These are phyloP conservation scores for Gouania willdenowi DNA, from an alignment of 2,797 vertebrate genomes.

Conservation along the genomic window DNA sequence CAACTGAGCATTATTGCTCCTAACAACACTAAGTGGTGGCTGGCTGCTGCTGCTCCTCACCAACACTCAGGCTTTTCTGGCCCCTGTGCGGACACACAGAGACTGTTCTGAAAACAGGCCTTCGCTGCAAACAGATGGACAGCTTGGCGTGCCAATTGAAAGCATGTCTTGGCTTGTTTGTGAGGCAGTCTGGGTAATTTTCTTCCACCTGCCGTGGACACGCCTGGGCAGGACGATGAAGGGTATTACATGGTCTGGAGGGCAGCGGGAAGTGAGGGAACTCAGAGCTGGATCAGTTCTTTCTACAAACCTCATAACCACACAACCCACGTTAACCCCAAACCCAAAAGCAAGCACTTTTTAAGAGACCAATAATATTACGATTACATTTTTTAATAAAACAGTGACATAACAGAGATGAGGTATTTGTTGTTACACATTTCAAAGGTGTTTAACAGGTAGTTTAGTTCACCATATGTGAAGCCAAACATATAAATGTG, in stretches of 20 bases:
- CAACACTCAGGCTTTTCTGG: constrained; percentile 43
- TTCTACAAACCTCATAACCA: no score
- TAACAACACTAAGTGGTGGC: constrained; percentile 62
- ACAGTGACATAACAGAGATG: no score
- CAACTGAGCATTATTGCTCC: constrained; percentile 71
- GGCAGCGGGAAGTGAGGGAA: constrained; percentile 27
- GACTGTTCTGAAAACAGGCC: constrained; percentile 53
- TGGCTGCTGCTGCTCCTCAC: constrained; percentile 53
- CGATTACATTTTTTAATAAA: no score
- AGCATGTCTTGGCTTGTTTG: constrained; percentile 75
- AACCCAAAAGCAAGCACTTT: no score
- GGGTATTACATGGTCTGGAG: constrained; percentile 59
- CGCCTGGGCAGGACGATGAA: constrained; percentile 67
- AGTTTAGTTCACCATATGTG: no score
- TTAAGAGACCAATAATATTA: no score
- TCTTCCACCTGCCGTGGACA: constrained; percentile 69
- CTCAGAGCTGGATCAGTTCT: constrained; percentile 23
- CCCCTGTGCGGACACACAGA: constrained; percentile 32
- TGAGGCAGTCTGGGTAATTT: constrained; percentile 76
- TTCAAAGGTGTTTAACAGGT: no score
- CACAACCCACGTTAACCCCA: no score
- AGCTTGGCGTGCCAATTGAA: constrained; percentile 66
- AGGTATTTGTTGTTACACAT: no score
- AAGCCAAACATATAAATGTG: no score
- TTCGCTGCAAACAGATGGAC: constrained; percentile 75